Evolutionary conservation across 2,797 vertebrate genomes (phyloP).

Genomic region (Platalea minor): DNA sequence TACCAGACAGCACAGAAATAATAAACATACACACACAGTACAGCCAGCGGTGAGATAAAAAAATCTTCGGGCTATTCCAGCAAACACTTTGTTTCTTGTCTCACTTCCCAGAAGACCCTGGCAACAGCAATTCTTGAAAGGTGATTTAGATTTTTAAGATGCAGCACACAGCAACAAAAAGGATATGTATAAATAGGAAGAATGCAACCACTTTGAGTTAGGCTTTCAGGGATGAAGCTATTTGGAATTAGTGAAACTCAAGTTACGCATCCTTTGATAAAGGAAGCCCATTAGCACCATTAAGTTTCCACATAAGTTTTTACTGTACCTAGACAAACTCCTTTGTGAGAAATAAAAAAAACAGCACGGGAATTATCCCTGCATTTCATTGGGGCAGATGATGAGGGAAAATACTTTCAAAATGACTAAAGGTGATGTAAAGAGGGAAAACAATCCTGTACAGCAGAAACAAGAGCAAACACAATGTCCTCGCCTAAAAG

Average conservation of each 20-base stretch:
- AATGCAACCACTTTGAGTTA: not conserved
- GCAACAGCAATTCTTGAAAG: not conserved
- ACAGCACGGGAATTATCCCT: not conserved
- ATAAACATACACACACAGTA: not conserved
- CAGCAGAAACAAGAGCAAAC: not conserved
- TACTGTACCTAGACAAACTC: not conserved
- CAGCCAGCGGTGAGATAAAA: not conserved
- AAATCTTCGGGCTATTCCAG: not conserved
- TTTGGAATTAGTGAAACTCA: not conserved
- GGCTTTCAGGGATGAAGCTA: not conserved
- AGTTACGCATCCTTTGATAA: not conserved
- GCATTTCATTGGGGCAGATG: not conserved
- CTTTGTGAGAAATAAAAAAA: not conserved
- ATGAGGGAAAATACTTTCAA: not conserved
- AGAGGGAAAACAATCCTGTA: not conserved
- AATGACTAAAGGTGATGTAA: not conserved
- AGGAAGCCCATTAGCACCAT: fast-evolving
- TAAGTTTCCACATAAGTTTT: not conserved
- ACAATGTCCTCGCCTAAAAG: not conserved
- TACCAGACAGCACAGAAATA: not conserved
- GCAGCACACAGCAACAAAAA: not conserved
- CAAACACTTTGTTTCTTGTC: not conserved
- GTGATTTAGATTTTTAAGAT: not conserved
- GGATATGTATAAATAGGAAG: not conserved
- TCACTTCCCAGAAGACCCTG: not conserved